Evolutionary conservation across 2,113 vertebrate species (phyloP), one percentile per base, ranked within the genome.

Genomic region (Neotoma lepida): DNA sequence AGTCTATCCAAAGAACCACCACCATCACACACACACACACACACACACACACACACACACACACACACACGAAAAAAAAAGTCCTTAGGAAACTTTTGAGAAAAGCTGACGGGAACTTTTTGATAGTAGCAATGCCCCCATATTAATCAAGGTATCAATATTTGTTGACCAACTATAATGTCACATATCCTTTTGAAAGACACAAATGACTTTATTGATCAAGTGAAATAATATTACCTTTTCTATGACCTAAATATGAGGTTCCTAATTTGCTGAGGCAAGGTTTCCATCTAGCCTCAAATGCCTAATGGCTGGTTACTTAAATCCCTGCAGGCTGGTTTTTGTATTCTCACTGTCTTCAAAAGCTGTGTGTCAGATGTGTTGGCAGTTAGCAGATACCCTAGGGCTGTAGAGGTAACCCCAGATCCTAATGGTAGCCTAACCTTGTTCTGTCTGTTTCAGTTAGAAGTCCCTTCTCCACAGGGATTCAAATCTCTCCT

Each of bases 401-500:
- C 56, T 33, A 0, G 17, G 44, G 80, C 15, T 73, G 26, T 39
- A 94, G 63, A 96, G 86, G 78, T 76, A 87, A 94, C 89, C 70
- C 64, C 82, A 88, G 41, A 64, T 86, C 61, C 35, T 28, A 4
- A 64, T 49, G 44, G 54, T 81, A 26, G 49, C 70, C 51, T 94
- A 93, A 91, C 86, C 63, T 76, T 35, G 51, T 76, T 96, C 66
- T 93, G 24, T 91, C 70, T 89, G 73, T 30, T 81, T 73, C 28
- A 82, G 41, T 96, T 91, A 89, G 10, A 93, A 95, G 61, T 95
- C n/a, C 49, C 80, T 91, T 91, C 28, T 93, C 76, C 56, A 51
- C 24, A 56, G 91, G 64, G 81, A 89, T 91, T 24, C 9, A 61
- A 73, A 95, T 64, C 63, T 76, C 17, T 61, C 33, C 35, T 78